A percentile compares a stretch with the other conserved stretches of the same genome.
Conservation (phyloP, 2,113 vertebrate genomes). For the Taurulus bubalis region DNA sequence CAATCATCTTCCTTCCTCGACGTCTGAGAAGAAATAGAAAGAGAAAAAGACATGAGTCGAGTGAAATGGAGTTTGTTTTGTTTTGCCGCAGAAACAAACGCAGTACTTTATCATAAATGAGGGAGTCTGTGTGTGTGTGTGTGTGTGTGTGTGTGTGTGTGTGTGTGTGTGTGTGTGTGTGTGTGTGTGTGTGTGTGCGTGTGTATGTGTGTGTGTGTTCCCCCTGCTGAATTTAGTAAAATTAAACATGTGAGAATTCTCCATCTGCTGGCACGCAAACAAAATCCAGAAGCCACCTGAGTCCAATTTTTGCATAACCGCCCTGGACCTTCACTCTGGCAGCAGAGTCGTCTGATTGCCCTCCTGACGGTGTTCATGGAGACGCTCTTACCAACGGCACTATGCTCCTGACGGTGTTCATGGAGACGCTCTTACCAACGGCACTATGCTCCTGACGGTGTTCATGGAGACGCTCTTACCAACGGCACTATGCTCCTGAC, state of each 20-base stretch:
- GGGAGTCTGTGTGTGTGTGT: not conserved
- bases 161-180: slow-evolving; percentile 14
- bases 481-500: no score
- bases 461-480: not conserved
- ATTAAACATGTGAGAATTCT: slow-evolving; percentile 30
- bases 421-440: no score
- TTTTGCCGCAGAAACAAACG: not conserved
- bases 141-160: slow-evolving; percentile 8
- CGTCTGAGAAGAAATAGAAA: not conserved
- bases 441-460: no score
- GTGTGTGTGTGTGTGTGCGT: slow-evolving; percentile 4
- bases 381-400: no score
- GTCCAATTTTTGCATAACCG: slow-evolving; percentile 41
- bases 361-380: no score
- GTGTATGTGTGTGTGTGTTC: slow-evolving; percentile 9
- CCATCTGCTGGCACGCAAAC: slow-evolving; percentile 33
- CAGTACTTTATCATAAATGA: not conserved
- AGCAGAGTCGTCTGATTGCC: not conserved
- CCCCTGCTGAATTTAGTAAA: not conserved
- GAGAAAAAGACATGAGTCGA: not conserved
- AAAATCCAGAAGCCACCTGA: slow-evolving; percentile 41
- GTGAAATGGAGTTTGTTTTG: not conserved
- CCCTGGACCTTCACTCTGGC: not conserved
- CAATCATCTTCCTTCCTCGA: not conserved
- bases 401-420: no score